Evolutionary conservation across 2,888 invertebrate genomes (phyloP), one percentile per base, ranked within the genome.

Genomic region (Standfussiana lucernea): DNA sequence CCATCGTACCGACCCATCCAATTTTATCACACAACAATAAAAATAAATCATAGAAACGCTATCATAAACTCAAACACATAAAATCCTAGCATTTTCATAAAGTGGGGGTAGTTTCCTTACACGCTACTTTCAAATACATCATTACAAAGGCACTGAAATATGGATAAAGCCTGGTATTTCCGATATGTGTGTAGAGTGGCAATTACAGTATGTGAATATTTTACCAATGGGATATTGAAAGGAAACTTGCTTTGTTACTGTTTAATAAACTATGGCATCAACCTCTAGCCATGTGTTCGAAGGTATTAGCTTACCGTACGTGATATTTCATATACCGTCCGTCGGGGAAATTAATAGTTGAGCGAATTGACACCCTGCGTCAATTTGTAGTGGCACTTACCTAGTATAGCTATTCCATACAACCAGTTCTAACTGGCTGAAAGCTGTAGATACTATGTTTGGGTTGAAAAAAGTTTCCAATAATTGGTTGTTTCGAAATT

Each of bases 81-180:
- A 82, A 81, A 84, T 64, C 65, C 40, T 70, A 78, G 66, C 75
- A 59, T 47, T 75, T 69, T 66, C 65, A 66, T 75, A 72, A 47
- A 50, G 45, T 32, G 59, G 13, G 56, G 42, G 42, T 72, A 80
- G 79, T 69, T 75, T 69, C 75, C 79, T 68, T 81, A 69, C 73
- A 69, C 82, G 69, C 42, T 70, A 78, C 66, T 84, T 77, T 70
- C 85, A 72, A 53, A 72, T 82, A 62, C 59, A 84, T 84, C 84
- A 84, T 84, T 75, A 82, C 66, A 50, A 64, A 82, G 66, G 62
- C 74, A 75, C 82, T 84, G 72, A 84, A 84, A 82, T 84, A 84
- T 84, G 53, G 35, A 82, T 81, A 82, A 42, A 37, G 66, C 40
- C n/a, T 85, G 75, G 83, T 82, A 84, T 84, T 82, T 84, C 85